phyloP scores from a whole-genome alignment of 2,113 vertebrate species.

The Larimichthys crocea region DNA sequence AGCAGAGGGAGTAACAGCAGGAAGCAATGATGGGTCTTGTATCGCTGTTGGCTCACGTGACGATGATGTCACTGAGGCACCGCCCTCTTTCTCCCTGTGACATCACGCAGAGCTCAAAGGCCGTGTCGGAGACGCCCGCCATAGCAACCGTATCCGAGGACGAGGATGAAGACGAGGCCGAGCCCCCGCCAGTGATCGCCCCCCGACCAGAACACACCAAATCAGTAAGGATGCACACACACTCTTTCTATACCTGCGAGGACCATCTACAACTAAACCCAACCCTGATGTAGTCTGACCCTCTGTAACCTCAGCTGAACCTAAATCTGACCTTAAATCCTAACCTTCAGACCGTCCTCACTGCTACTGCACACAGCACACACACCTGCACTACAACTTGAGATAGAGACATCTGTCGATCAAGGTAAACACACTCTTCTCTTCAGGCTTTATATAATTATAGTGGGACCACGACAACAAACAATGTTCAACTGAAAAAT shows the following conservation, averaged over 20 bases:
- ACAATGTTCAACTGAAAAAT: no score
- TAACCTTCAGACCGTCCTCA: background rate
- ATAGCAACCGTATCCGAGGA: conserved; percentile 93
- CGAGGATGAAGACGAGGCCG: conserved; percentile 90
- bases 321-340: background rate
- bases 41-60: conserved; percentile 52
- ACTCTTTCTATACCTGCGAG: background rate
- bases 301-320: background rate
- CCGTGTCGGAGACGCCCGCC: conserved; percentile 91
- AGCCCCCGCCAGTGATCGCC: conserved; percentile 92
- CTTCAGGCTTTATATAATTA: no score
- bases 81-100: conserved; percentile 52
- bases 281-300: background rate
- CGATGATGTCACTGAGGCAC: conserved; percentile 59
- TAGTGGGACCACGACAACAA: no score
- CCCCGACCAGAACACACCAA: conserved; percentile 97
- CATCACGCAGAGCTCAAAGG: conserved; percentile 88
- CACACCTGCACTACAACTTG: no score
- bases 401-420: no score
- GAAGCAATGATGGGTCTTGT: conserved; percentile 63
- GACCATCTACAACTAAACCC: background rate
- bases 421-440: no score
- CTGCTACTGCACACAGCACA: no score
- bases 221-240: conserved; percentile 87
- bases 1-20: conserved; percentile 16